Evolutionary conservation across 2,888 invertebrate genomes (phyloP), one percentile per base, ranked within the genome.

Genomic region (Athetis lepigone): DNA sequence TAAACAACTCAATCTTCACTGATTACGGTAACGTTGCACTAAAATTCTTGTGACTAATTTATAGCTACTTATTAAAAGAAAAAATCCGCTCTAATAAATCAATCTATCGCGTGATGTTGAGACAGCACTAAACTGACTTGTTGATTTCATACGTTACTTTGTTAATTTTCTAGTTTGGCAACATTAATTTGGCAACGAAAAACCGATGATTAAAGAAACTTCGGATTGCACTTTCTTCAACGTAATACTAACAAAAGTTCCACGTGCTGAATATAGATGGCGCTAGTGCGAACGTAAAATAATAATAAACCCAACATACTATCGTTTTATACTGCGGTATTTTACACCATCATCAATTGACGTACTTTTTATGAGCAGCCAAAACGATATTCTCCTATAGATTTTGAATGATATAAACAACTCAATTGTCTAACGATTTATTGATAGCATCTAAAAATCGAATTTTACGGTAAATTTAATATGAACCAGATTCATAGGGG

Each of bases 71-170:
- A 18, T 9, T 11, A 18, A 19, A 18, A 18, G 8, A 16, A 23
- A 49, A 37, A 49, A 18, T 36, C 11, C 42, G 61, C 47, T 45
- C 11, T 16, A 60, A 52, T 46, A 60, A 60, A 46, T 61, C 49
- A 37, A 11, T 36, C 36, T 33, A 29, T 57, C 42, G 61, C 55
- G 61, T 61, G 55, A n/a, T n/a, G n/a, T n/a, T n/a, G n/a, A n/a
- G n/a, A 55, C 42, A 49, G 47, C 29, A 21, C 27, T 61, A 36
- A 61, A 55, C 19, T 43, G 25, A 36, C 19, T 33, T 13, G 13
- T 42, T 33, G 13, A 36, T 55, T 52, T 61, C 55, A 40, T 55
- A 25, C 23, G 49, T 43, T 29, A 61, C 54, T 21, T 27, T 27
- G 19, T 36, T 55, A 49, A 49, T 49, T 49, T 55, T 55, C 11